phyloP scores from a whole-genome alignment of 92 coral and sea anemone genomes.

The Epizoanthus fatuus region DNA sequence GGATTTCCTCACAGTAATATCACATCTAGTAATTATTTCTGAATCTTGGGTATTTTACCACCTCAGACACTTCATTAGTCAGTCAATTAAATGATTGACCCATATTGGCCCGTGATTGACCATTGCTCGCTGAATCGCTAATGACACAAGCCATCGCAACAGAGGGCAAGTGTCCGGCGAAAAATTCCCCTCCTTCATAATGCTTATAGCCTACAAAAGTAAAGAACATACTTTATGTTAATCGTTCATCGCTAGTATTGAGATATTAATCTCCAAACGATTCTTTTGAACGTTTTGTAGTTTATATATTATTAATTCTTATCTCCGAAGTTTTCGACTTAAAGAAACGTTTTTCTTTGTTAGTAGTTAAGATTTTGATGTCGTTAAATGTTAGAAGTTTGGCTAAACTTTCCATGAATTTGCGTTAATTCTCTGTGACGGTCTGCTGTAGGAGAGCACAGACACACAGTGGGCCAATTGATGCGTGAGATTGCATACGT shows the following conservation, averaged over 20 bases:
- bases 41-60: background rate
- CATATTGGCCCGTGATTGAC: background rate
- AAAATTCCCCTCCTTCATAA: background rate
- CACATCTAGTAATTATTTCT: background rate
- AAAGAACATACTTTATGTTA: background rate
- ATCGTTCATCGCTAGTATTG: background rate
- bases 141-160: background rate
- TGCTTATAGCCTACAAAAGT: too few relatives aligned
- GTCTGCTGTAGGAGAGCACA: too few relatives aligned
- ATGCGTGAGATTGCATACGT: too few relatives aligned
- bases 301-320: conserved; percentile 20
- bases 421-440: too few relatives aligned
- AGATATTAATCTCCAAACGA: background rate
- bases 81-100: background rate
- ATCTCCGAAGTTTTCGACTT: background rate
- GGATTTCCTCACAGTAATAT: background rate
- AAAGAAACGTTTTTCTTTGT: too few relatives aligned
- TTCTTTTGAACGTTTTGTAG: background rate
- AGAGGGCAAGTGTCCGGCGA: too few relatives aligned
- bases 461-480: too few relatives aligned
- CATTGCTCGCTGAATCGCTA: conserved; percentile 12
- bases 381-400: too few relatives aligned
- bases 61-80: background rate
- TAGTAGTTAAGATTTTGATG: too few relatives aligned
- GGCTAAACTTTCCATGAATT: too few relatives aligned